Evolutionary conservation across 1,140 invertebrate species (phyloP), one percentile per base, ranked within the genome.

Genomic region (Ceratosolen fusciceps): DNA sequence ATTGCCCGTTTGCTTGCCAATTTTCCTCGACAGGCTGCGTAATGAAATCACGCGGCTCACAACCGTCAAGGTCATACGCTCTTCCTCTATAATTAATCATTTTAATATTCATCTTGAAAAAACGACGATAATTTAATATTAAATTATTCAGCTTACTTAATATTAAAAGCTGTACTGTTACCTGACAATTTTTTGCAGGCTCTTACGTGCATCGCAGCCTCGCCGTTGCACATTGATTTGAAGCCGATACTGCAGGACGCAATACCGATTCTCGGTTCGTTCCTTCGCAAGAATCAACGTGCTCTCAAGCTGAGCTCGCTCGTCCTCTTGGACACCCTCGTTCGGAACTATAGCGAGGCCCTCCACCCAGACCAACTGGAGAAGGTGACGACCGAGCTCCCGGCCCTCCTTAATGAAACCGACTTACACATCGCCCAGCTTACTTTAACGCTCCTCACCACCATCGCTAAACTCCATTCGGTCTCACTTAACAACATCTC

Each of bases 1-100:
- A 88, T 91, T 99, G 56, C 92, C 92, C 2, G 92, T 93, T 16
- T 98, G 97, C 89, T 90, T 99, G 77, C 97, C 98, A 4, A 96
- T 99, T 85, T 98, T 99, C 84, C 91, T 99, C 85, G 98, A 99
- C 87, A 93, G 98, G 81, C 88, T 99, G 24, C 94, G 95, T 72
- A 99, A 99, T 89, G 98, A 99, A 92, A 99, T 99, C 43, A 99
- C 98, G 2, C 92, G 98, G 47, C 90, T 99, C 10, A 99, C 98
- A 0, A 97, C 98, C 5, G 98, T 99, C 0, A 99, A 99, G 86
- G 80, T 77, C 43, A 47, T 14, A 14, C 49, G 49, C 49, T 43
- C n/a, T n/a, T n/a, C n/a, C n/a, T n/a, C n/a, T n/a, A n/a, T n/a
- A n/a, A n/a, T n/a, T n/a, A n/a, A n/a, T n/a, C n/a, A n/a, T n/a